phyloP scores from a whole-genome alignment of 1,140 invertebrate genomes.

The Drosophila sturtevanti region DNA sequence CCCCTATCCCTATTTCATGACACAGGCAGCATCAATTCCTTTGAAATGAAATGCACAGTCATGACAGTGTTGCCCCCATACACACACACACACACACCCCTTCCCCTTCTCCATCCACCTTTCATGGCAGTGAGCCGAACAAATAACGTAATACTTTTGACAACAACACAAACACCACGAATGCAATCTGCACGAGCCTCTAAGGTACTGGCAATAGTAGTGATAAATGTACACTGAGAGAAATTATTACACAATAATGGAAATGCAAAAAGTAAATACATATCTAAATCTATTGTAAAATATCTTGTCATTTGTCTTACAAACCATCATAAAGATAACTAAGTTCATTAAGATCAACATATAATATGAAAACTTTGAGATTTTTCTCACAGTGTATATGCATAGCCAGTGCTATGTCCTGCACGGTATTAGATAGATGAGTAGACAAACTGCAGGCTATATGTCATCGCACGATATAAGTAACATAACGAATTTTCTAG shows the following conservation, averaged over 20 bases:
- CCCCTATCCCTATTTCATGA: too few relatives aligned
- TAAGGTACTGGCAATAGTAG: constrained; percentile 12
- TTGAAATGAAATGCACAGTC: constrained; percentile 78
- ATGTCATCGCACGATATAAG: constrained; percentile 69
- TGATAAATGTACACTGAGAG: constrained; percentile 1
- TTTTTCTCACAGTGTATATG: neutral
- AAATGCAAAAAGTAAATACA: neutral
- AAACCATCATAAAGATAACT: too few relatives aligned
- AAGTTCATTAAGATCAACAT: too few relatives aligned
- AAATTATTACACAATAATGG: neutral
- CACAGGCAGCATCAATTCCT: constrained; percentile 28
- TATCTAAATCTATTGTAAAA: too few relatives aligned
- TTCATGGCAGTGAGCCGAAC: constrained; percentile 45
- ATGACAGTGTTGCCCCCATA: constrained; percentile 40
- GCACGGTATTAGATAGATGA: constrained; percentile 57
- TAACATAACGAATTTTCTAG: constrained; percentile 65
- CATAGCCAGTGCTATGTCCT: too few relatives aligned
- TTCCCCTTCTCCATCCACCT: too few relatives aligned
- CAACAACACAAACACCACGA: constrained; percentile 51
- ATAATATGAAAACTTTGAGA: too few relatives aligned
- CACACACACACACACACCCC: constrained; percentile 23
- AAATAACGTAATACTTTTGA: constrained; percentile 78
- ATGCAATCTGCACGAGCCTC: constrained; percentile 42
- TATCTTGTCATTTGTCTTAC: too few relatives aligned
- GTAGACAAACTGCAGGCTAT: constrained; percentile 66